Conservation (phyloP, 2,888 invertebrate species). For the Anoplius nigerrimus region DNA sequence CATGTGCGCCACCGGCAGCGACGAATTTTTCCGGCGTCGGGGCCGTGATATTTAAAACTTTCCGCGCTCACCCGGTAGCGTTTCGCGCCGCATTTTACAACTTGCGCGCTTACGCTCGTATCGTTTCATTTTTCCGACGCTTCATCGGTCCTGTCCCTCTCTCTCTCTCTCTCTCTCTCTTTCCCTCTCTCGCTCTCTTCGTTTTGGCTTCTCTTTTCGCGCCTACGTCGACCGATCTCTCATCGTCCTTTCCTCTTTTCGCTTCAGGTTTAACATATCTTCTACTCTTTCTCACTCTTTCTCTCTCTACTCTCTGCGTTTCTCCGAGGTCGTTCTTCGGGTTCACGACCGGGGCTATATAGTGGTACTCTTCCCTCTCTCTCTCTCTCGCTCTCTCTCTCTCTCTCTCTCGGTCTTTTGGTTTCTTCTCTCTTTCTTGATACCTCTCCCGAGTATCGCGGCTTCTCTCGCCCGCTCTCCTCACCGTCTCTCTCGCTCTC, state of each 20-base stretch:
- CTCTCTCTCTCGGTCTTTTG: constrained; percentile 35
- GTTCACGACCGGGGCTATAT: constrained; percentile 67
- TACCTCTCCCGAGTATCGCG: constrained; percentile 7
- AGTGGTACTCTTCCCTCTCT: constrained; percentile 43
- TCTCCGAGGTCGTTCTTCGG: constrained; percentile 64
- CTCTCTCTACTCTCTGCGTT: constrained; percentile 38
- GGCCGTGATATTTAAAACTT: constrained; percentile 22
- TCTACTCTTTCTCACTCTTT: constrained; percentile 18
- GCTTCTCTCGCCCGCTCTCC: constrained; percentile 7
- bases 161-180: constrained; percentile 8
- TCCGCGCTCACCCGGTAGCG: too few species aligned
- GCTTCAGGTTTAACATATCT: constrained; percentile 11
- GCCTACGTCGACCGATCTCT: constrained; percentile 13
- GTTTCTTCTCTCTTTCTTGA: constrained; percentile 5
- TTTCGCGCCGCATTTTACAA: too few species aligned
- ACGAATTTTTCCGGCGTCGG: constrained; percentile 16
- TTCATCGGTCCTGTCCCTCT: not conserved
- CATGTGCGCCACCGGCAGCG: constrained; percentile 15
- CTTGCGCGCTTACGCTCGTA: constrained; percentile 48
- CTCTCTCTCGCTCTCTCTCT: constrained; percentile 55
- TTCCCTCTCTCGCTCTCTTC: constrained; percentile 12
- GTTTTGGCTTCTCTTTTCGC: constrained; percentile 17
- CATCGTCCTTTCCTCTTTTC: constrained; percentile 12
- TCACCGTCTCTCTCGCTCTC: constrained; percentile 11
- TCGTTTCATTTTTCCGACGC: constrained; percentile 50